A percentile compares a stretch with the other conserved stretches of the same genome.
phyloP scores from a whole-genome alignment of 2,113 vertebrate genomes.

The Burhinus oedicnemus region DNA sequence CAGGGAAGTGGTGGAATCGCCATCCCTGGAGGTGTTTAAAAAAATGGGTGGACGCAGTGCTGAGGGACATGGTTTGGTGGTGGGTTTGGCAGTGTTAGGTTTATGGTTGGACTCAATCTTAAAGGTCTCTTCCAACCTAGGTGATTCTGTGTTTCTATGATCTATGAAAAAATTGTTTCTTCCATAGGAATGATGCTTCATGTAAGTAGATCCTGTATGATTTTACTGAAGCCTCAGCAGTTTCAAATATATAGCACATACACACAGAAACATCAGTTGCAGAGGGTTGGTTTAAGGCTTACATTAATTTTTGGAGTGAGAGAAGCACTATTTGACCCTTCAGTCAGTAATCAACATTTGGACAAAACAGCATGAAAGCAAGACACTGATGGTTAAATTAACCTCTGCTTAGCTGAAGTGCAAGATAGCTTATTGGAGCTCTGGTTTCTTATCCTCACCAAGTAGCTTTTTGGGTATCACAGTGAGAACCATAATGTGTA shows the following conservation, averaged over 20 bases:
- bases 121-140: too few species aligned
- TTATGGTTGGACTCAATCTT: too few species aligned
- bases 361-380: neutral
- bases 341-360: neutral
- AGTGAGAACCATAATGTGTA: neutral
- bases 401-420: neutral
- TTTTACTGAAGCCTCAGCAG: neutral
- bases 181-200: neutral
- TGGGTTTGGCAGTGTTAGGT: too few species aligned
- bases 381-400: neutral
- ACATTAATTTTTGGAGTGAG: neutral
- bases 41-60: too few species aligned
- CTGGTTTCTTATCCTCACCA: neutral
- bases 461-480: neutral
- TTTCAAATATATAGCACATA: neutral
- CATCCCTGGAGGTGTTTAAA: too few species aligned
- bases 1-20: too few species aligned
- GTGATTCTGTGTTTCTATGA: too few species aligned
- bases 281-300: neutral
- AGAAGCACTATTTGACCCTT: neutral
- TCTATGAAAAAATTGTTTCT: neutral
- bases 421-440: neutral
- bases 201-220: neutral
- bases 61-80: too few species aligned
- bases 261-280: neutral